Evolutionary conservation across 2,113 vertebrate species (phyloP).

Genomic region (Cynocephalus volans): DNA sequence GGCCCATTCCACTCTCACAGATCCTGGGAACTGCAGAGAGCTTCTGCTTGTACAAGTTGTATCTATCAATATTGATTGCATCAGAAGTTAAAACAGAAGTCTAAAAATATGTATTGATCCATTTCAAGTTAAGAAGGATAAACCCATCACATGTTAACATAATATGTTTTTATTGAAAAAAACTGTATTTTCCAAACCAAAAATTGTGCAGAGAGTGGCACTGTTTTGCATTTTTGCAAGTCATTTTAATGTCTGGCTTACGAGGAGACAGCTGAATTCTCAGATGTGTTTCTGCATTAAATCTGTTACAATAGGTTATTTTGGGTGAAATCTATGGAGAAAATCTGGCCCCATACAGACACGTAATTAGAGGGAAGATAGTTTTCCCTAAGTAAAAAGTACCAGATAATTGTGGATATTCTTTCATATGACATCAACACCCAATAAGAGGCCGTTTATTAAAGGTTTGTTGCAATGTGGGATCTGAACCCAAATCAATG

Average conservation of each 20-base stretch:
- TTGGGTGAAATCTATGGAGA: background rate
- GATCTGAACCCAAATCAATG: background rate
- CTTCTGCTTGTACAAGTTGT: background rate
- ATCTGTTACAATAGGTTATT: background rate
- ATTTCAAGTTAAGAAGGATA: background rate
- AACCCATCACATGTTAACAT: background rate
- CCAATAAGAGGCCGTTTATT: background rate
- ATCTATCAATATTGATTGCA: background rate
- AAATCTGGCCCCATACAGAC: background rate
- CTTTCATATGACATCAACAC: background rate
- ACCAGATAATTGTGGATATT: background rate
- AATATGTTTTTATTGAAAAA: constrained; percentile 7
- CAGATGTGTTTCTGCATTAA: accelerated
- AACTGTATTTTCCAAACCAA: background rate
- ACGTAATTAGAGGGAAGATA: background rate
- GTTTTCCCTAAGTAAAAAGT: background rate
- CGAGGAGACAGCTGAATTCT: background rate
- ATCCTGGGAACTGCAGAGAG: background rate
- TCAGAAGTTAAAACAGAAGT: background rate
- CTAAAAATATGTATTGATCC: background rate
- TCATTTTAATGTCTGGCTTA: background rate
- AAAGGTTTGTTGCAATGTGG: background rate
- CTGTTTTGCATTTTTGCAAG: background rate
- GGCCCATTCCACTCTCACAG: background rate
- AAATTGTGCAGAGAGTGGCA: too few relatives aligned